Evolutionary conservation across 2,113 vertebrate species (phyloP).

Genomic region (Candoia aspera): DNA sequence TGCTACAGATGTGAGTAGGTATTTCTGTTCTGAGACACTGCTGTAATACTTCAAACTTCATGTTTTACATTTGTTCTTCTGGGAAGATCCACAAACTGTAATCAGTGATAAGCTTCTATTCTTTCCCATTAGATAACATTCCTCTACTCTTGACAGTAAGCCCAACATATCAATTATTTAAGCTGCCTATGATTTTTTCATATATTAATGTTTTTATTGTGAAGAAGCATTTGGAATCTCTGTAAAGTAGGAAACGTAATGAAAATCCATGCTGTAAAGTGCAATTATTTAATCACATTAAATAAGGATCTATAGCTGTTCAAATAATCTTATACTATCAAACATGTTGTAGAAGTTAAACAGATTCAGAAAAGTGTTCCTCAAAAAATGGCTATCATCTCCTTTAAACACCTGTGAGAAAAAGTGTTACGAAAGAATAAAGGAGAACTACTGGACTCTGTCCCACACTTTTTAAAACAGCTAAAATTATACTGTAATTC

Average conservation of each 20-base stretch:
- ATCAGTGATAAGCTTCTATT: too few species aligned
- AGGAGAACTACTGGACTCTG: constrained; percentile 34
- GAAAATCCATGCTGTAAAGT: background rate
- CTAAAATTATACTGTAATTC: constrained; percentile 1
- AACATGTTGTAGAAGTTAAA: constrained; percentile 30
- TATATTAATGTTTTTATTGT: background rate
- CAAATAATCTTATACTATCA: constrained; percentile 38
- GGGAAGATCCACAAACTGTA: background rate
- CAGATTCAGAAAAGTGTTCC: background rate
- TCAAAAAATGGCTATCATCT: constrained; percentile 30
- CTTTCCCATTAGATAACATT: background rate
- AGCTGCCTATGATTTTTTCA: background rate
- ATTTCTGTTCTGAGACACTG: background rate
- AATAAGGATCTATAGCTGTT: constrained; percentile 27
- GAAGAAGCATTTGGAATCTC: background rate
- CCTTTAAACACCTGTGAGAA: background rate
- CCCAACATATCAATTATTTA: background rate
- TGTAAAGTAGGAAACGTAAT: background rate
- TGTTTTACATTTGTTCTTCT: background rate
- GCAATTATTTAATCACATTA: background rate
- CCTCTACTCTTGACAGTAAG: background rate
- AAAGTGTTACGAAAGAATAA: background rate
- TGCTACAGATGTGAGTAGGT: background rate
- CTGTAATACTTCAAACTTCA: background rate
- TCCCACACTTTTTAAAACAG: background rate